Percentiles rank a stretch among this genome's conserved stretches.
These are phyloP conservation scores for Tromatobia lineatoria DNA, from an alignment of 2,888 invertebrate genomes.

Conservation along the genomic window DNA sequence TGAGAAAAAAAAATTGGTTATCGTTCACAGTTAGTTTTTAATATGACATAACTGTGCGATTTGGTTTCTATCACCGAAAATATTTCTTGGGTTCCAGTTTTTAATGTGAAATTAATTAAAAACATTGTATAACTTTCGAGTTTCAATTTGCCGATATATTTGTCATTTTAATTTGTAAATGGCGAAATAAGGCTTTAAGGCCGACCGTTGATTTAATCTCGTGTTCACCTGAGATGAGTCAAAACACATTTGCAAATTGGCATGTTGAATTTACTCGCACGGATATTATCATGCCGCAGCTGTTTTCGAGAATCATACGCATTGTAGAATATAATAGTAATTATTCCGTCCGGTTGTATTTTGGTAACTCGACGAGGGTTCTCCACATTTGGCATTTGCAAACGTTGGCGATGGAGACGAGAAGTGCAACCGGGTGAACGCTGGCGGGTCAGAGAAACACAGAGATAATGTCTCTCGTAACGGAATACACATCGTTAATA, in stretches of 20 bases:
- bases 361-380: slow-evolving; percentile 29
- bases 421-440: not conserved
- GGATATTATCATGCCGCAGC: slow-evolving; percentile 11
- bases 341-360: slow-evolving; percentile 35
- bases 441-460: not conserved
- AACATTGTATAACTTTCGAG: not conserved
- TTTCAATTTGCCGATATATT: too few relatives aligned
- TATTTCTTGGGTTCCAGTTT: too few relatives aligned
- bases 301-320: slow-evolving; percentile 9
- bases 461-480: slow-evolving; percentile 60
- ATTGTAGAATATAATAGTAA: slow-evolving; percentile 6
- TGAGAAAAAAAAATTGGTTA: too few relatives aligned
- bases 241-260: not conserved
- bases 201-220: not conserved
- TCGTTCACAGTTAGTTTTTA: too few relatives aligned
- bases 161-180: not conserved
- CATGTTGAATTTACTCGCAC: not conserved
- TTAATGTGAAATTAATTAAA: not conserved
- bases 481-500: slow-evolving; percentile 64
- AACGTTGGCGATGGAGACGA: slow-evolving; percentile 37
- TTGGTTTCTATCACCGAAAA: too few relatives aligned
- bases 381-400: slow-evolving; percentile 43
- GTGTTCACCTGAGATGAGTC: not conserved
- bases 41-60: too few relatives aligned
- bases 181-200: not conserved